Conservation (phyloP, 2,888 invertebrate genomes). For the Leptopterna dolabrata region DNA sequence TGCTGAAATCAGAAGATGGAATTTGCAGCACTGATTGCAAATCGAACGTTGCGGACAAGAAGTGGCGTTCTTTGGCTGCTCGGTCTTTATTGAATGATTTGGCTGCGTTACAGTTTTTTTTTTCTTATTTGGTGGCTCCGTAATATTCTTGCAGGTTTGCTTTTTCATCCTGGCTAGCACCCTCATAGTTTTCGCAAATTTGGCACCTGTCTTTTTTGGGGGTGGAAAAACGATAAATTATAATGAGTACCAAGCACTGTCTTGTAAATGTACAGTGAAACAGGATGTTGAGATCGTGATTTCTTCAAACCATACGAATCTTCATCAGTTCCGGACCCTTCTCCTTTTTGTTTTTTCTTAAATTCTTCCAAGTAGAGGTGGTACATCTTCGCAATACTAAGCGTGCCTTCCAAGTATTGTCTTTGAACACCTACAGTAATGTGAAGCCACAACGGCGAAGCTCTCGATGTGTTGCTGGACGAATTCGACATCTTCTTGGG, state of each 20-base stretch:
- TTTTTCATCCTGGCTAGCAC: neutral
- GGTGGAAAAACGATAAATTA: neutral
- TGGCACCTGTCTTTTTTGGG: neutral
- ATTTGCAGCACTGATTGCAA: too few relatives aligned
- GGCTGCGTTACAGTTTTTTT: too few relatives aligned
- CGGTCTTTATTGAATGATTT: too few relatives aligned
- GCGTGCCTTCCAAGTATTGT: slow-evolving; percentile 60
- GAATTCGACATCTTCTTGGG: slow-evolving; percentile 54
- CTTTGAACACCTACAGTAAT: slow-evolving; percentile 59
- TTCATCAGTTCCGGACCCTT: too few relatives aligned
- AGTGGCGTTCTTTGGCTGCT: too few relatives aligned
- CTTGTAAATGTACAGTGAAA: neutral
- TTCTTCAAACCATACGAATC: too few relatives aligned
- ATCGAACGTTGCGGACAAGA: too few relatives aligned
- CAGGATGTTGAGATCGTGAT: too few relatives aligned
- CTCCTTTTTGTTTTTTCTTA: too few relatives aligned
- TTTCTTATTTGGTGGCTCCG: slow-evolving; percentile 60
- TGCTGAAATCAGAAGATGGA: too few relatives aligned
- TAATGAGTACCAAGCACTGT: neutral
- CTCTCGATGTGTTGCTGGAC: slow-evolving; percentile 61
- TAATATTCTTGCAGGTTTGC: neutral
- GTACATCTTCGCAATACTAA: slow-evolving; percentile 62
- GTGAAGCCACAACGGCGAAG: slow-evolving; percentile 61
- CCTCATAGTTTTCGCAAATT: neutral
- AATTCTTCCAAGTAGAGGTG: slow-evolving; percentile 46